Percentiles rank a stretch among this genome's conserved stretches.
Conservation (phyloP, 2,797 vertebrate genomes). For the Labroides dimidiatus region DNA sequence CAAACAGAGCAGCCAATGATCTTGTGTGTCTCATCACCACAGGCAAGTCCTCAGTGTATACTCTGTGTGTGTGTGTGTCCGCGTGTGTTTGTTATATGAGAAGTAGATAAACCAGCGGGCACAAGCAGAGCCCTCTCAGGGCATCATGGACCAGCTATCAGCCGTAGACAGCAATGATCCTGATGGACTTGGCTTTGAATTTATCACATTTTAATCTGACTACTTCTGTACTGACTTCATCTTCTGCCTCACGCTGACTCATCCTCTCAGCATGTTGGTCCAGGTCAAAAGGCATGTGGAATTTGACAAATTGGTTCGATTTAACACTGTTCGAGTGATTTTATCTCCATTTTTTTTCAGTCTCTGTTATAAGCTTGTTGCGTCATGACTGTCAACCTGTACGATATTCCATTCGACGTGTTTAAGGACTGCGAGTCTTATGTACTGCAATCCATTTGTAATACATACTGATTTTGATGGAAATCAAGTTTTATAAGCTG, state of each 20-base stretch:
- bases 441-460: neutral
- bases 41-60: constrained; percentile 60
- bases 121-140: constrained; percentile 25
- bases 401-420: neutral
- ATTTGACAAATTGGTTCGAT: too few relatives aligned
- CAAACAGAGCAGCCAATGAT: constrained; percentile 78
- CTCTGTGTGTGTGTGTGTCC: constrained; percentile 34
- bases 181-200: constrained; percentile 7
- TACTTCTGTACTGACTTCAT: constrained; percentile 23
- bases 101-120: constrained; percentile 38
- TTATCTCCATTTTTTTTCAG: neutral
- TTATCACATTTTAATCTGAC: constrained; percentile 1
- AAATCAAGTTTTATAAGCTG: too few relatives aligned
- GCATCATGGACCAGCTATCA: constrained; percentile 19
- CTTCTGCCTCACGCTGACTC: constrained; percentile 11
- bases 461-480: too few relatives aligned
- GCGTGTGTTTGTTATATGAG: constrained; percentile 30
- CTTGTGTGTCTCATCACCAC: constrained; percentile 73
- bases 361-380: neutral
- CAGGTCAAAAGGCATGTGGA: constrained; percentile 44
- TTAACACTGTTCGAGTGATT: neutral
- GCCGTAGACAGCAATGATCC: constrained; percentile 10
- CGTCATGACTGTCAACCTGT: neutral
- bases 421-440: neutral
- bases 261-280: constrained; percentile 28